Evolutionary conservation across 2,113 vertebrate species (phyloP).

Genomic region (Ictalurus furcatus): DNA sequence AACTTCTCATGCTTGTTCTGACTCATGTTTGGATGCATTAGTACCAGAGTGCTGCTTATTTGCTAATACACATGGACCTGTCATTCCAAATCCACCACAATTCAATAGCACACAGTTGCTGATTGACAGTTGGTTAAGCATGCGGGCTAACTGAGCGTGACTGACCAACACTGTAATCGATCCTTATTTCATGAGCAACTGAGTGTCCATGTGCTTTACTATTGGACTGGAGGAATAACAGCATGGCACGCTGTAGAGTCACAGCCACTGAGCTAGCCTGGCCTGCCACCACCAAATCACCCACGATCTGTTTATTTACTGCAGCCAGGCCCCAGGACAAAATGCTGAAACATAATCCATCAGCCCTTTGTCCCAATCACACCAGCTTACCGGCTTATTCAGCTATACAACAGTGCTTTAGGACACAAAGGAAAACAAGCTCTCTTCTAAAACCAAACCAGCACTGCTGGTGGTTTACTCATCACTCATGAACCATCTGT

Average conservation of each 20-base stretch:
- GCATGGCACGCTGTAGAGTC: slow-evolving; percentile 3
- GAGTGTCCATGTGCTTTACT: slow-evolving; percentile 37
- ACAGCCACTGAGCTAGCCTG: background rate
- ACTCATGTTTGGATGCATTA: slow-evolving; percentile 10
- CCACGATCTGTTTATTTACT: slow-evolving; percentile 64
- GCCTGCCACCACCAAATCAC: slow-evolving; percentile 39
- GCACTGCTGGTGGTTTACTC: slow-evolving; percentile 14
- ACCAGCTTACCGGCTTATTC: slow-evolving; percentile 63
- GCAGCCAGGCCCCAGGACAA: slow-evolving; percentile 56
- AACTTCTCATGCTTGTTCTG: background rate
- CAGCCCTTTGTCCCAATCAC: slow-evolving; percentile 67
- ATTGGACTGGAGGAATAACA: slow-evolving; percentile 25
- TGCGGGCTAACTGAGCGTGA: background rate
- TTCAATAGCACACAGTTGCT: background rate
- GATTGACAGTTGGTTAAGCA: slow-evolving; percentile 15
- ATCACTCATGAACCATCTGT: slow-evolving; percentile 21
- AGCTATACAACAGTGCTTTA: slow-evolving; percentile 57
- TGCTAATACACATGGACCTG: background rate
- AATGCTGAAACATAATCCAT: slow-evolving; percentile 69
- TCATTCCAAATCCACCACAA: background rate
- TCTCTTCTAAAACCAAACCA: background rate
- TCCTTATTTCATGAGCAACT: slow-evolving; percentile 20
- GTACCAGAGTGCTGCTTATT: background rate
- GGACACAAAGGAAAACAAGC: slow-evolving; percentile 41
- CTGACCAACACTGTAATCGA: slow-evolving; percentile 5